Percentiles rank a stretch among this genome's conserved stretches.
These are phyloP conservation scores for Gastrophysa polygoni DNA, from an alignment of 2,888 invertebrate species.

Conservation along the genomic window DNA sequence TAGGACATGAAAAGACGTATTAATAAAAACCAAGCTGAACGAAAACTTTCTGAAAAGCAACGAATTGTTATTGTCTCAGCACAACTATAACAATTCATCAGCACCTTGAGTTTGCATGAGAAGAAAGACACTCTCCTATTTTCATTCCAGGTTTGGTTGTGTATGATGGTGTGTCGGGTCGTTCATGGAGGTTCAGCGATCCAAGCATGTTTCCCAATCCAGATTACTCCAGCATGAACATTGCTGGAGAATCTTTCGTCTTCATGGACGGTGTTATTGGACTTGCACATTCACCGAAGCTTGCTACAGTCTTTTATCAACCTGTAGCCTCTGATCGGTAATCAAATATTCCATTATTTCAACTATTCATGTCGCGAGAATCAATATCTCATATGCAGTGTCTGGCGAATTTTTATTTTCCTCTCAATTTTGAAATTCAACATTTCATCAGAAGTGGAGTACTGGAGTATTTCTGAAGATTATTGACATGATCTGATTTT, in stretches of 20 bases:
- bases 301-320: slow-evolving; percentile 71
- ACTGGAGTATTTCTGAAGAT: too few species aligned
- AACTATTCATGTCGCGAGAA: not conserved
- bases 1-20: too few species aligned
- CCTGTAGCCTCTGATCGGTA: slow-evolving; percentile 74
- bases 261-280: slow-evolving; percentile 79
- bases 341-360: not conserved
- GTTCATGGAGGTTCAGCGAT: slow-evolving; percentile 80
- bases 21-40: too few species aligned
- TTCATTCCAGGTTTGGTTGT: slow-evolving; percentile 60
- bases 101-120: too few species aligned
- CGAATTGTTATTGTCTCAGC: too few species aligned
- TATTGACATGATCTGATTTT: too few species aligned
- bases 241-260: slow-evolving; percentile 70
- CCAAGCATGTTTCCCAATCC: slow-evolving; percentile 88
- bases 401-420: too few species aligned
- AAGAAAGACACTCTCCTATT: too few species aligned
- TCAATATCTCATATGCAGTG: not conserved
- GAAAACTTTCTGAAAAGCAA: too few species aligned
- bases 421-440: too few species aligned
- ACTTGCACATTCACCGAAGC: slow-evolving; percentile 69
- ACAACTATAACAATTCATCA: too few species aligned
- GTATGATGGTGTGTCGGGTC: slow-evolving; percentile 74
- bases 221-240: slow-evolving; percentile 75
- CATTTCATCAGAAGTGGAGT: too few species aligned